Base-by-base conservation (phyloP, 2,113 vertebrate species). In the Verasper variegatus region DNA sequence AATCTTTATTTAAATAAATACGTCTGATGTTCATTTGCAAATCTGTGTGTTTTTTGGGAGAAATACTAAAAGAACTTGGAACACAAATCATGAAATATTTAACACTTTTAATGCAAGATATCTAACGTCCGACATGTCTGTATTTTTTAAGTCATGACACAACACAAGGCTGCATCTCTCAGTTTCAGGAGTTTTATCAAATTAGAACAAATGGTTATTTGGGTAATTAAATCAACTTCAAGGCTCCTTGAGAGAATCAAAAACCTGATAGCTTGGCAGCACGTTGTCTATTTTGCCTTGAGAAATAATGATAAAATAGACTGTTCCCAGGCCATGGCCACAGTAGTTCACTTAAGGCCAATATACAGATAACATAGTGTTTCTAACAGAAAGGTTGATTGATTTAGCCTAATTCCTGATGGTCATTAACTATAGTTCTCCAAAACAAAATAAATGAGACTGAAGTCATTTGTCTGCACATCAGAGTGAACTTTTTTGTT, bases 1-100 rank as follows among this genome's bases (percentile, higher is more conserved):
- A 86, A 54, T 71, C 64, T 84, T 88, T 85, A 76, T 84, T 87
- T 85, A 83, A 91, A 91, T 92, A 88, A 92, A 92, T 72, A 82
- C 71, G 73, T 85, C 67, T 82, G 57, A 81, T 63, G 47, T 77
- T 37, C 7, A 78, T 69, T 57, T 78, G 5, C 49, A 63, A 81
- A 68, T 69, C 55, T 1, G 20, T 83, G 51, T 75, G 76, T 68
- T 51, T 77, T 76, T 68, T 10, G 15, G 49, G 57, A 23, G 18
- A 7, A n/a, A 20, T 20, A 13, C 9, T 2, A 15, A 5, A 45
- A n/a, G 2, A 47, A 21, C 8, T 49, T 15, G 15, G 15, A 37
- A 49, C 2, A 51, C 8, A 31, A 31, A 27, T 5, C 31, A 23
- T 18, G 51, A 8, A 8, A 18, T 59, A 26, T 37, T 37, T 2